A percentile compares a stretch with the other conserved stretches of the same genome.
phyloP scores from a whole-genome alignment of 2,888 invertebrate genomes.

The Siphonodentalium dalli region DNA sequence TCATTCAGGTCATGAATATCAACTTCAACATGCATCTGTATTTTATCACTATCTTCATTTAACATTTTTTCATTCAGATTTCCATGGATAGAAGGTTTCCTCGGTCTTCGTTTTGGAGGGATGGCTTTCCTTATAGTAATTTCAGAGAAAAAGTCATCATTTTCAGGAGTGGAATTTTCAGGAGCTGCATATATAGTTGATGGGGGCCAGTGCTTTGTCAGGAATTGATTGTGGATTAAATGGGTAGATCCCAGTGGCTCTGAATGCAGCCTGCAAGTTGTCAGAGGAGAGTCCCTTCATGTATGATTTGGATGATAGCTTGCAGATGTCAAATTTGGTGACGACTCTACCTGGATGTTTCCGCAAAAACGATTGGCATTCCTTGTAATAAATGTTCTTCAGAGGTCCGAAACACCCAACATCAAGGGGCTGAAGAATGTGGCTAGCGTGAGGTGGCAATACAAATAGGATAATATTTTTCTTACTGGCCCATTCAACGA shows the following conservation, averaged over 20 bases:
- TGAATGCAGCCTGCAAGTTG: slow-evolving; percentile 21
- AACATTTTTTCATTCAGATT: too few species aligned
- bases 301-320: slow-evolving; percentile 18
- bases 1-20: too few species aligned
- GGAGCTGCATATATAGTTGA: too few species aligned
- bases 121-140: too few species aligned
- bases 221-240: too few species aligned
- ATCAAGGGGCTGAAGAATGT: slow-evolving; percentile 28
- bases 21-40: too few species aligned
- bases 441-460: slow-evolving; percentile 27
- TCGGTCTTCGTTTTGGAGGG: too few species aligned
- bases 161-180: too few species aligned
- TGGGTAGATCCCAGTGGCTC: slow-evolving; percentile 23
- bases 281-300: slow-evolving; percentile 16
- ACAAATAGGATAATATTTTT: slow-evolving; percentile 36
- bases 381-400: slow-evolving; percentile 16
- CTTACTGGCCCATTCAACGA: slow-evolving; percentile 34
- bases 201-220: too few species aligned
- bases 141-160: too few species aligned
- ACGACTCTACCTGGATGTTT: slow-evolving; percentile 8
- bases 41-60: too few species aligned
- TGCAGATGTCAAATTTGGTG: slow-evolving; percentile 14
- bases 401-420: slow-evolving; percentile 32
- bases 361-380: slow-evolving; percentile 18
- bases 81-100: too few species aligned